Conservation (phyloP, 2,797 vertebrate genomes). For the Zalophus californianus region DNA sequence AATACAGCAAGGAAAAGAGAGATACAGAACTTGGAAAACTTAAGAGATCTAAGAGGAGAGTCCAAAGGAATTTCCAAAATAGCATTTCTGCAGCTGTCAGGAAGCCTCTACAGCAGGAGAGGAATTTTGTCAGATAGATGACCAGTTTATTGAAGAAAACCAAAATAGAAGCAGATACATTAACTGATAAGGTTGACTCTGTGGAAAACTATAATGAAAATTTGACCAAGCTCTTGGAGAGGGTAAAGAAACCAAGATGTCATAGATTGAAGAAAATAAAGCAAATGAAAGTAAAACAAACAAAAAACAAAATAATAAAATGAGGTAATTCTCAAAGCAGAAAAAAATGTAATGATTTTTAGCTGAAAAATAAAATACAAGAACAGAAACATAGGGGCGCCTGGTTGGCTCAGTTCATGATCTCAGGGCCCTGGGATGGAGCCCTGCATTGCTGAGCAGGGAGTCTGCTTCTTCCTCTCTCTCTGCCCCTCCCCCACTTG, state of each 20-base stretch:
- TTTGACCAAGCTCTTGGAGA: neutral
- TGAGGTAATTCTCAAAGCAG: neutral
- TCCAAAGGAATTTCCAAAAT: neutral
- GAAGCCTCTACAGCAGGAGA: neutral
- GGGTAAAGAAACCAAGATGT: neutral
- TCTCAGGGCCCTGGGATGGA: neutral
- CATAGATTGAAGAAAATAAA: neutral
- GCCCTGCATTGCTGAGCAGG: rapidly evolving
- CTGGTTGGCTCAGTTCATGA: neutral
- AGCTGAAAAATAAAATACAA: constrained; percentile 24
- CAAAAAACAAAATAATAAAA: neutral
- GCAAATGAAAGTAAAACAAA: neutral
- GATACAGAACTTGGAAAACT: neutral
- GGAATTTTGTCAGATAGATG: neutral
- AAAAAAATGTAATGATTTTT: neutral
- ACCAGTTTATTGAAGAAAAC: neutral
- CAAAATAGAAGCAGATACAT: neutral
- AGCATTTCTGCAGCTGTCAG: neutral
- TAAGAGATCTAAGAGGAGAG: neutral
- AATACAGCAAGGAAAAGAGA: neutral
- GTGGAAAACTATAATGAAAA: neutral
- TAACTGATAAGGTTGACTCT: neutral
- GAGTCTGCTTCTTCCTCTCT: neutral
- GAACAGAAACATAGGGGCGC: neutral
- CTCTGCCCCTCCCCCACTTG: neutral